phyloP scores from a whole-genome alignment of 2,113 vertebrate species.

The Strigops habroptila region DNA sequence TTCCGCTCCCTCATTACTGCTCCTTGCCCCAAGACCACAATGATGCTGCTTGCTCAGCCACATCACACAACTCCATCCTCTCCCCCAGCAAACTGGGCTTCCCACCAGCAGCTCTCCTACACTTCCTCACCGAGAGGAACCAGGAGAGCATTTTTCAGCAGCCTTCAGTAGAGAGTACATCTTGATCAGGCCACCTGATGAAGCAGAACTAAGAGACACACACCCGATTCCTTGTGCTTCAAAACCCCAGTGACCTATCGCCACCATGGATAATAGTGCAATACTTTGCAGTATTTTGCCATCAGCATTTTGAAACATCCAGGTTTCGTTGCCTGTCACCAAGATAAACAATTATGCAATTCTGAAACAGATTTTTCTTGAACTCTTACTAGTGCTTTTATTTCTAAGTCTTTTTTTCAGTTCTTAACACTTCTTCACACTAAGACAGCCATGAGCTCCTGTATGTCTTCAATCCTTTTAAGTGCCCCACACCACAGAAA shows the following conservation, averaged over 20 bases:
- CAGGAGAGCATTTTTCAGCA: not conserved
- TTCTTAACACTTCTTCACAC: not conserved
- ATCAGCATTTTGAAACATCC: not conserved
- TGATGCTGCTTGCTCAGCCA: not conserved
- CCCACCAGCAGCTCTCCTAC: not conserved
- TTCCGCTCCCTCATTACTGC: not conserved
- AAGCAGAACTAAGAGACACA: not conserved
- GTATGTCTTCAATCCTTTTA: not conserved
- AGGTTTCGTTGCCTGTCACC: not conserved
- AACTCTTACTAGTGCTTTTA: not conserved
- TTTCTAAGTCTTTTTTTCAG: not conserved
- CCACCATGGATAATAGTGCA: not conserved
- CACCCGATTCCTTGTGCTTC: not conserved
- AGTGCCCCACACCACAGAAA: not conserved
- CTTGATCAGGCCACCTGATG: not conserved
- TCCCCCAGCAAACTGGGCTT: not conserved
- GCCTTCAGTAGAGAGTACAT: not conserved
- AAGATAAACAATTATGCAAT: not conserved
- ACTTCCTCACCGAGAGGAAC: rapidly evolving
- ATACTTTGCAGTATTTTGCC: not conserved
- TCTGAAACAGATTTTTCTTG: not conserved
- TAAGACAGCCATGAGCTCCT: not conserved
- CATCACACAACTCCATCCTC: not conserved
- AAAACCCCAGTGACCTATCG: not conserved
- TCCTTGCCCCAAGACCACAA: rapidly evolving